Base-by-base conservation (phyloP, 2,113 vertebrate species). In the Macquaria australasica region DNA sequence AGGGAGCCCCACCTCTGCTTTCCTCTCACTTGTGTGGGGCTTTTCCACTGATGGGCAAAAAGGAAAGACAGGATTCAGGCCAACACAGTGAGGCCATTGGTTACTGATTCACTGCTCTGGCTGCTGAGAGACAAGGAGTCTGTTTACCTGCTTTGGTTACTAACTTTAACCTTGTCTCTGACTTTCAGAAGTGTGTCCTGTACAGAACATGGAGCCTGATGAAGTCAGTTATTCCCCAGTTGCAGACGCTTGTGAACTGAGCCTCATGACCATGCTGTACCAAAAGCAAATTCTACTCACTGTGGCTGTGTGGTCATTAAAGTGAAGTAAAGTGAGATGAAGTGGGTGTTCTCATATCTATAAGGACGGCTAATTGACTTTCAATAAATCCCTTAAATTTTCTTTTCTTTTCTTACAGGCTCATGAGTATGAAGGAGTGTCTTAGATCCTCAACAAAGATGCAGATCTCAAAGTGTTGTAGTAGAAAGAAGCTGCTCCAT, bases 11-110 rank as follows among this genome's bases (percentile, higher is more conserved):
- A 86, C 84, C 89, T 82, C 70, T 81, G 77, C 85, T 66, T 81
- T 59, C 55, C 63, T 23, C 76, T 67, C 70, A 43, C 59, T 64
- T 3, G 6, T 56, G 70, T 73, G 83, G 90, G 71, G 83, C 77
- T 91, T 92, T 93, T 93, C 92, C 91, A 93, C 92, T 78, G 34
- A 77, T 78, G 79, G 62, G 25, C n/a, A 18, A 56, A 34, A 45
- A 55, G 71, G 28, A 78, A 87, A 62, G 43, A 20, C 53, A 41
- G 60, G 76, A 80, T 50, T 68, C 73, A 69, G 18, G 56, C 62
- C 62, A 78, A 70, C 31, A 67, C 39, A 79, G 79, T 43, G 72
- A 71, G 59, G 59, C 63, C 37, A 8, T 66, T 59, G 71, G 87
- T 83, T 59, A 37, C 60, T 82, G 78, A 88, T 56, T 84, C 75